Evolutionary conservation across 2,888 invertebrate genomes (phyloP).

Genomic region (Lasioglossum morio): DNA sequence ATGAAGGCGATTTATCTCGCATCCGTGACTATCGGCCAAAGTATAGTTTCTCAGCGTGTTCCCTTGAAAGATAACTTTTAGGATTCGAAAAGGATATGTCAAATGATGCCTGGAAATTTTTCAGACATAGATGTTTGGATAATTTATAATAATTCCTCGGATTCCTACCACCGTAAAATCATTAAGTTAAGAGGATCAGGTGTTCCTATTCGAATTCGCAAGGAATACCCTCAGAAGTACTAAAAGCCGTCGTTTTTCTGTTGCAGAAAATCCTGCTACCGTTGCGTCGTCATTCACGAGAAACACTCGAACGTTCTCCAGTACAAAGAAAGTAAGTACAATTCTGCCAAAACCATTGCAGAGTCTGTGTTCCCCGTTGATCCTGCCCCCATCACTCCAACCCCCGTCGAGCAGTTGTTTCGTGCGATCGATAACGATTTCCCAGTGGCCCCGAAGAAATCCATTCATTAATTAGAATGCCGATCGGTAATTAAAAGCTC

Average conservation of each 20-base stretch:
- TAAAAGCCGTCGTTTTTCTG: conserved; percentile 58
- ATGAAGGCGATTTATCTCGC: conserved; percentile 35
- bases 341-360: conserved; percentile 49
- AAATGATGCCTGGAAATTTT: background rate
- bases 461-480: conserved; percentile 78
- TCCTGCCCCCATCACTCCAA: background rate
- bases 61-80: background rate
- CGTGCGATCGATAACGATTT: conserved; percentile 74
- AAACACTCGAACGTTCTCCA: conserved; percentile 97
- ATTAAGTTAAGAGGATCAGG: background rate
- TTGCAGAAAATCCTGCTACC: conserved; percentile 95
- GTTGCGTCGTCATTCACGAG: conserved; percentile 97
- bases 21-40: background rate
- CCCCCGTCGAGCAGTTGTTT: conserved; percentile 52
- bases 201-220: background rate
- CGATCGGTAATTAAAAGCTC: conserved; percentile 81
- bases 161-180: background rate
- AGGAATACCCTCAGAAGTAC: background rate
- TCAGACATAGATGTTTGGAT: background rate
- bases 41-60: background rate
- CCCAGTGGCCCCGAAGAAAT: conserved; percentile 54
- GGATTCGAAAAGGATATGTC: background rate
- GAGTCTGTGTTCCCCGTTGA: background rate
- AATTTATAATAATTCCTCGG: background rate
- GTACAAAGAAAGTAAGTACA: conserved; percentile 98